Evolutionary conservation across 2,113 vertebrate genomes (phyloP).

Genomic region (Saguinus midas): DNA sequence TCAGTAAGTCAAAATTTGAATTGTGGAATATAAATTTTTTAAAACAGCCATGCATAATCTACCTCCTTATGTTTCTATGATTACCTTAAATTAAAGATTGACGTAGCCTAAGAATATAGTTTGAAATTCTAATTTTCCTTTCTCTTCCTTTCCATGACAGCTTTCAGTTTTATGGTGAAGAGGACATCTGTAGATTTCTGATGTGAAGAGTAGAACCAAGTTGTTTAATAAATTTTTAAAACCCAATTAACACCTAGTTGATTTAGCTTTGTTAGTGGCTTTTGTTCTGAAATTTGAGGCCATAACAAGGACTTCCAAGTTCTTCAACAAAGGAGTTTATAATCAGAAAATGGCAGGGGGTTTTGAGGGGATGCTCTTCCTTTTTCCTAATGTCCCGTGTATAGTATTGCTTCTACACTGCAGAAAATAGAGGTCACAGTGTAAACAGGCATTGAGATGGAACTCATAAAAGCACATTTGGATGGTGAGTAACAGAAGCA

Average conservation of each 20-base stretch:
- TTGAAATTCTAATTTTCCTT: background rate
- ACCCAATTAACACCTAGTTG: background rate
- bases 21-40: background rate
- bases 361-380: background rate
- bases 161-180: background rate
- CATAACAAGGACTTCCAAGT: background rate
- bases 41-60: background rate
- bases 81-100: background rate
- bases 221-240: background rate
- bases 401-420: background rate
- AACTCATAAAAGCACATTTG: background rate
- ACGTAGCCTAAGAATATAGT: background rate
- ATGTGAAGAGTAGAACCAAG: background rate
- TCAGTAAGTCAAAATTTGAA: background rate
- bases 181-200: background rate
- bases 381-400: background rate
- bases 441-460: background rate
- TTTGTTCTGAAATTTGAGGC: slow-evolving; percentile 41
- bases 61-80: background rate
- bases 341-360: background rate
- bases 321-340: background rate
- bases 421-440: background rate
- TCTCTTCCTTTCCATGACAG: background rate
- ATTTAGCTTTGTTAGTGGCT: background rate
- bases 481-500: background rate